Evolutionary conservation across 2,113 vertebrate species (phyloP), one percentile per base, ranked within the genome.

Genomic region (Myotis yumanensis): DNA sequence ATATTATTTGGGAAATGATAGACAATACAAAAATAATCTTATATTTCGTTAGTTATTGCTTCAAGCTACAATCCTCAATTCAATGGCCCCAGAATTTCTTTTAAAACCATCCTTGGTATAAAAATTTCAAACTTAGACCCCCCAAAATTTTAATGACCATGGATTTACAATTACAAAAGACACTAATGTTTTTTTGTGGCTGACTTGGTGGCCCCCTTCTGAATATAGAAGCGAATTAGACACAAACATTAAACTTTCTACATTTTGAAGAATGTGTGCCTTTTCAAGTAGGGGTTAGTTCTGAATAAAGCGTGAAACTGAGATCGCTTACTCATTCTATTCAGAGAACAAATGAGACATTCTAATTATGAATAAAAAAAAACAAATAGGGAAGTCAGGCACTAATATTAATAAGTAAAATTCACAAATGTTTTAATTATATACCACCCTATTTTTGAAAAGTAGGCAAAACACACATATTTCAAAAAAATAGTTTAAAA

Each of bases 361-460:
- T 85, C 46, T 75, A 43, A 22, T 9, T 72, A 35, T 30, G 22
- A 23, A 59, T 57, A 30, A 83, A 86, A 81, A 5, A 5, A 84
- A 93, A 89, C 69, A 96, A 91, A 86, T 79, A 93, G 59, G 90
- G 51, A 95, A 90, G 57, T 51, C 37, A 95, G 90, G 81, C 54
- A 95, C 85, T 95, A 94, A 94, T 80, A 95, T 62, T 88, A 96
- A n/a, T 52, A 83, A 64, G 54, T 72, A 93, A 90, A 90, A 89
- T 94, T 93, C 92, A 96, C 30, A 92, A 95, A 95, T 86, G 62
- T 91, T 95, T 97, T 97, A 95, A 96, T 95, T 89, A 96, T 35
- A 83, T 66, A 96, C 25, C 25, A 87, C 4, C 40, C 37, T 86
- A 62, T 30, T 54, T 86, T 84, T 86, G n/a, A 37, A 90, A 93